Evolutionary conservation across 1,140 invertebrate species (phyloP), one percentile per base, ranked within the genome.

Genomic region (Linepithema humile): DNA sequence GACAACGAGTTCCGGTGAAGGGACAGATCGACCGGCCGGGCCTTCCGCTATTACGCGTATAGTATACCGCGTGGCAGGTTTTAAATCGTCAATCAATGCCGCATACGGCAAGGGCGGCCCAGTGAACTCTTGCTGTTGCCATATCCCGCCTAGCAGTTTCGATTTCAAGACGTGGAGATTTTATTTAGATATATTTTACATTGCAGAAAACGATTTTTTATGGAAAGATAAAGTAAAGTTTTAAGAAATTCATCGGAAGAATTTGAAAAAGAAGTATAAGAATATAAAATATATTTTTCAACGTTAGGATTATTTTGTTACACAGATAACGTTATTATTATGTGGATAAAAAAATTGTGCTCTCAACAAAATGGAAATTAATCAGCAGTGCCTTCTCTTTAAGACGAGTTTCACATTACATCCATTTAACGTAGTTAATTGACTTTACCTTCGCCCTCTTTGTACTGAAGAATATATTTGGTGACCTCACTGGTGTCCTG

Each of bases 41-140:
- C 97, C 97, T 92, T 97, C 96, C 1, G 97, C 97, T 73, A 97
- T 95, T 0, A 98, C 95, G 17, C 97, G 94, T 74, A 98, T 95
- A 0, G 95, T 94, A 89, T 98, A 98, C 59, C 94, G 95, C 0
- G 97, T 98, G 0, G 97, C 97, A 7, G 97, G 97, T 90, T 97
- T 96, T 0, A 98, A 91, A 85, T 96, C 96, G 84, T 97, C 96
- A 38, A 97, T 95, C 9, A 96, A 87, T 0, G 96, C 96, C 29
- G 95, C 95, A 69, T 95, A 96, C 2, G 94, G 95, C 23, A 95
- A 84, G 1, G 96, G 95, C 7, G 95, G 95, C 40, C 96, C 96
- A 43, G 94, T 95, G 26, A 97, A 91, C 88, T 97, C 96, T 60
- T 96, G 93, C 73, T 96, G 96, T 75, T 96, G 95, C 96, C 96